These are phyloP conservation scores for Nasua narica DNA, from an alignment of 2,797 vertebrate genomes.

Conservation along the genomic window DNA sequence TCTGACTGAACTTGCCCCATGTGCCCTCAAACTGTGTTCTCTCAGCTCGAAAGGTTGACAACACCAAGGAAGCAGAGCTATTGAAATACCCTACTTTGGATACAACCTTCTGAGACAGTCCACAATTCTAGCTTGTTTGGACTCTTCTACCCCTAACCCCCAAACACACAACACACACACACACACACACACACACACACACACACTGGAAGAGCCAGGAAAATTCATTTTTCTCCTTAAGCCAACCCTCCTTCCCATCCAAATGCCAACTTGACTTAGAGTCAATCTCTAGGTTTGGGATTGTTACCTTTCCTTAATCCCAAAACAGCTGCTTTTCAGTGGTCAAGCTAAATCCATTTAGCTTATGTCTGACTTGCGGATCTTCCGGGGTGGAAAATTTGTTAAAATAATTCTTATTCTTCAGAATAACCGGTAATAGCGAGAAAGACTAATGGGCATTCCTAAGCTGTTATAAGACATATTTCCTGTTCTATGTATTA, in stretches of 20 bases:
- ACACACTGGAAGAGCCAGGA: background rate
- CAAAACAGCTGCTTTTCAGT: background rate
- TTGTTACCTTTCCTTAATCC: conserved; percentile 30
- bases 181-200: background rate
- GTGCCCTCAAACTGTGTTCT: background rate
- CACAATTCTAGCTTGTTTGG: conserved; percentile 27
- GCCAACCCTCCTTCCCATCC: background rate
- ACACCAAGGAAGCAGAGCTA: conserved; percentile 30
- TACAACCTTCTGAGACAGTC: conserved; percentile 40
- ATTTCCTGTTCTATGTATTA: conserved; percentile 53
- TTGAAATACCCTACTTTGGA: conserved; percentile 44
- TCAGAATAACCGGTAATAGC: conserved; percentile 48
- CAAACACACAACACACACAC: background rate
- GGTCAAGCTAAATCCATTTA: conserved; percentile 61
- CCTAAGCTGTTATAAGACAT: conserved; percentile 28
- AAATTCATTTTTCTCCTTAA: conserved; percentile 6
- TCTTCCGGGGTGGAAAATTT: background rate
- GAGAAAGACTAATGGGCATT: conserved; percentile 47
- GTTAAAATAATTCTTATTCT: conserved; percentile 49
- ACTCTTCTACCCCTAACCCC: background rate
- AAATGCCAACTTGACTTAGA: conserved; percentile 1
- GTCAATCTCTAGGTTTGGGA: background rate
- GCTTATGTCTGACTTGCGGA: conserved; percentile 27
- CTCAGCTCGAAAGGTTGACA: conserved; percentile 25
- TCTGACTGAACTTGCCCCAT: background rate